These are phyloP conservation scores for Calliopum simillimum DNA, from an alignment of 2,888 invertebrate genomes.

Conservation along the genomic window DNA sequence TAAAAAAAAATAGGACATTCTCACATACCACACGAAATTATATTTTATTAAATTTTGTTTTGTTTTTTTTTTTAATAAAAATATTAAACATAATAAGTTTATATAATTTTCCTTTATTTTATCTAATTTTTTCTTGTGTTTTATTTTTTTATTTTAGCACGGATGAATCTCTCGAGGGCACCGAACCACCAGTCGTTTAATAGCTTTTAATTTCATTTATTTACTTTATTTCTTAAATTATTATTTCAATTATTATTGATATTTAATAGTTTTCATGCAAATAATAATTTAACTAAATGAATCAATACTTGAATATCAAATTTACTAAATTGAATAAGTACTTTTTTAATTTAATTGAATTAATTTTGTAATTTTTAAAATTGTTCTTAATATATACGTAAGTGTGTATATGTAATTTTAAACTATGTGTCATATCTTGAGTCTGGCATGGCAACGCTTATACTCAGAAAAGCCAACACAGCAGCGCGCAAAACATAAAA, in stretches of 20 bases:
- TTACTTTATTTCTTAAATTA: constrained; percentile 25
- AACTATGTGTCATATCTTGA: constrained; percentile 36
- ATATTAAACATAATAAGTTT: constrained; percentile 30
- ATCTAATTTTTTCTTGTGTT: constrained; percentile 36
- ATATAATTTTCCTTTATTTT: constrained; percentile 34
- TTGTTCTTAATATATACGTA: neutral
- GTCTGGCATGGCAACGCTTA: constrained; percentile 35
- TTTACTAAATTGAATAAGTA: constrained; percentile 9
- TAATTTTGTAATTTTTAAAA: too few species aligned
- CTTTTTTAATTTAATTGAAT: too few species aligned
- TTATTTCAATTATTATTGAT: constrained; percentile 22
- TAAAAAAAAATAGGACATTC: too few species aligned
- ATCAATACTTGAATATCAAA: constrained; percentile 37
- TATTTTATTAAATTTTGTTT: constrained; percentile 29
- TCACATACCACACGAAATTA: too few species aligned
- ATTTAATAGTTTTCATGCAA: neutral
- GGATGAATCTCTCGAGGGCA: constrained; percentile 61
- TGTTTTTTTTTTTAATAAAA: constrained; percentile 24
- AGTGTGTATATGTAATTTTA: too few species aligned
- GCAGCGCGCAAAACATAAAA: constrained; percentile 15
- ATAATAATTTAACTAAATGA: constrained; percentile 37
- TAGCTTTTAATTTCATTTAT: constrained; percentile 45
- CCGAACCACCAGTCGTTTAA: constrained; percentile 67
- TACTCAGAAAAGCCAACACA: constrained; percentile 1
- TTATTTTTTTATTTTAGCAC: constrained; percentile 50